Base-by-base conservation (phyloP, 2,888 invertebrate genomes). In the Hypsopygia costalis region DNA sequence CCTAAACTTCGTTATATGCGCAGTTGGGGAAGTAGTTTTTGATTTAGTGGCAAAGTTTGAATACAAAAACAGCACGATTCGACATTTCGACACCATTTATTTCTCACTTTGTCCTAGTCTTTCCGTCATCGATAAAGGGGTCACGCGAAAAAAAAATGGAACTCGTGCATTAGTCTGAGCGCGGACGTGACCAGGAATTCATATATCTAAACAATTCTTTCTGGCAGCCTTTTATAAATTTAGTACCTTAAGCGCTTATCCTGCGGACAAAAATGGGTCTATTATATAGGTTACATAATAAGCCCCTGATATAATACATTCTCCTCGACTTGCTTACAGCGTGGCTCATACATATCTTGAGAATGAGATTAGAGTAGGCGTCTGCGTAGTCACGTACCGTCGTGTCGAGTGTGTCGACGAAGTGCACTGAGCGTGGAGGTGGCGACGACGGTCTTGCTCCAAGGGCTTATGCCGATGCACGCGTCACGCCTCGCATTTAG, bases 351-450 rank as follows among this genome's bases (percentile, higher is more conserved):
- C 52, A 56, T 55, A 53, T 64, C 58, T 60, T 51, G 51, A 49
- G 44, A 61, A 76, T 62, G 61, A 69, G 70, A 83, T 85, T 81
- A 82, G 71, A 74, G 77, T 62, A 69, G 70, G 62, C 64, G 74
- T 78, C 83, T 85, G 86, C 86, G 69, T 68, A 69, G 83, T 82
- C 83, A 85, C 85, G 86, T 83, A 81, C 69, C 68, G 58, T 56
- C 63, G 66, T 63, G 79, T 81, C 67, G 73, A 82, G 83, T 74
- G 75, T 63, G 70, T 53, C 50, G 52, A 62, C 65, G 71, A 53
- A 58, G 49, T 50, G 50, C 41, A 40, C 47, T 43, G 47, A 57
- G 59, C 53, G 51, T 48, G 55, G 45, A 44, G 40, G 45, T 30
- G 45, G 47, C 44, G 47, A 49, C 46, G 52, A 51, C 45, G 46